Conservation (phyloP, 2,888 invertebrate species). For the Eupeodes latifasciatus region DNA sequence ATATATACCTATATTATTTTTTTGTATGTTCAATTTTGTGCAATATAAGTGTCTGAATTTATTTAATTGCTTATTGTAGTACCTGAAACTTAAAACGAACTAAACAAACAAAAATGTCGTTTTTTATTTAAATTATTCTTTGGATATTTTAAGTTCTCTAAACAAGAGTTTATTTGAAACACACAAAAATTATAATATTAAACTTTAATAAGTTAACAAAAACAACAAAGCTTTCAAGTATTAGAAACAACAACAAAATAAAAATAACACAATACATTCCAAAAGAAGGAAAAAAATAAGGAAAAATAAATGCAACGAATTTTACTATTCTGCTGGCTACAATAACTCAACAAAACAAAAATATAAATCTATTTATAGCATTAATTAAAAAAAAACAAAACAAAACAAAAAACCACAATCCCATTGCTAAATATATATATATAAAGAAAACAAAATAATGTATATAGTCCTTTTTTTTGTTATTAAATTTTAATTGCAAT, state of each 20-base stretch:
- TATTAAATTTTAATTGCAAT: slow-evolving; percentile 64
- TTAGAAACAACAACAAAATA: slow-evolving; percentile 26
- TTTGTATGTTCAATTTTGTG: slow-evolving; percentile 47
- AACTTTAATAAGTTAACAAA: slow-evolving; percentile 14
- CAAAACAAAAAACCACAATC: slow-evolving; percentile 71
- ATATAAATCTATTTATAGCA: slow-evolving; percentile 28
- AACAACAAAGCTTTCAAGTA: slow-evolving; percentile 56
- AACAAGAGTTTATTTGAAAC: slow-evolving; percentile 5
- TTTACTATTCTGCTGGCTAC: slow-evolving; percentile 62
- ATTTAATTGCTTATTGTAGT: slow-evolving; percentile 71
- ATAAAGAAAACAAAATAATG: slow-evolving; percentile 9
- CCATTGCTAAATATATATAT: slow-evolving; percentile 55
- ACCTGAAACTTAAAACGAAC: slow-evolving; percentile 62
- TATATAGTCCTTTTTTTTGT: slow-evolving; percentile 43
- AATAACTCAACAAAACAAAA: slow-evolving; percentile 40
- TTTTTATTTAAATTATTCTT: slow-evolving; percentile 4
- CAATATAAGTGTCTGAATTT: slow-evolving; percentile 66
- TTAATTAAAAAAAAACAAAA: not conserved
- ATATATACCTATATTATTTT: slow-evolving; percentile 40
- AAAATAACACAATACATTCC: slow-evolving; percentile 69
- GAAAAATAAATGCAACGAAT: slow-evolving; percentile 69
- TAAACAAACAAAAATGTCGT: slow-evolving; percentile 33
- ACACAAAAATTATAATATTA: slow-evolving; percentile 16
- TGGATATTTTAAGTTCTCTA: slow-evolving; percentile 5
- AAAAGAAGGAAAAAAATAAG: slow-evolving; percentile 14